Evolutionary conservation across 2,797 vertebrate species (phyloP), one percentile per base, ranked within the genome.

Genomic region (Crenuchus spilurus): DNA sequence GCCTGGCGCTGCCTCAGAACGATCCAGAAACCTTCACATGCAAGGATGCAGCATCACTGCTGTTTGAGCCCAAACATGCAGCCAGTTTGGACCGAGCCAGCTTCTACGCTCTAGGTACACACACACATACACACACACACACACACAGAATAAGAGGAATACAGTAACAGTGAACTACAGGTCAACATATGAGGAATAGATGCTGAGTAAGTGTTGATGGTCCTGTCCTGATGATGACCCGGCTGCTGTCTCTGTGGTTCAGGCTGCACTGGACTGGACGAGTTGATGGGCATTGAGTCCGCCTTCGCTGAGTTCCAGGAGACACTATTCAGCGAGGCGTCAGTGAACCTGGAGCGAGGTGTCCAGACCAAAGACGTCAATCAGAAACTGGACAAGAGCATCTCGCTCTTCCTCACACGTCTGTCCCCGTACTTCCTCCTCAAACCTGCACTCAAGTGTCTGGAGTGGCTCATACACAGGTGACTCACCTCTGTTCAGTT

Each of bases 381-480:
- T 78, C 82, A 90, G 75, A 91, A 95, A 80, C 90, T 99, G 85
- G 91, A 99, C 78, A 90, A 89, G 44, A 90, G 87, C 80, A 94
- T 99, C 83, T 90, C 94, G 0, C 87, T 93, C 42, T 99, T 99
- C 81, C 94, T 99, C 54, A 85, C 92, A 48, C 95, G 95, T 28
- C 82, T 98, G 22, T 96, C 94, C 0, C 97, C 98, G 0, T 99
- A 98, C 85, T 98, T 99, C 82, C 92, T 99, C 84, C 93, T 99
- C 42, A 97, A 94, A 28, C 97, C 98, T 3, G 95, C 97, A 0
- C 95, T 98, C 84, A 99, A 99, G 86, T 99, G 97, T 87, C 90
- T 99, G 7, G 97, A 99, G 78, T 99, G 98, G 98, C 92, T 99
- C 26, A 89, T 99, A 81, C 94, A 96, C 86, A 97, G 97, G 97